Conservation (phyloP, 2,113 vertebrate genomes). For the Abramis brama region DNA sequence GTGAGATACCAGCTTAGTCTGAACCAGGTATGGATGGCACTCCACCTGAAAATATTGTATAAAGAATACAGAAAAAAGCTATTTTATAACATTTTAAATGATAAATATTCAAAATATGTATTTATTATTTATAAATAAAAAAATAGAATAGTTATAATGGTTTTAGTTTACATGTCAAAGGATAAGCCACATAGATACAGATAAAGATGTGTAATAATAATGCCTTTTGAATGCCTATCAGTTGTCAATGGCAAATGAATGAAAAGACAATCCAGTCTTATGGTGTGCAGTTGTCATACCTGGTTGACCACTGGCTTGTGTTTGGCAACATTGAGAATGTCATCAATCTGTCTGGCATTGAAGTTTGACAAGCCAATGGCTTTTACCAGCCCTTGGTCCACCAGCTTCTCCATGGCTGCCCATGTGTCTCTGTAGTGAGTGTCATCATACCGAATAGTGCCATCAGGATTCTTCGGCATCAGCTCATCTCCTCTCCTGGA, state of each 20-base stretch:
- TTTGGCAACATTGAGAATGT: conserved; percentile 69
- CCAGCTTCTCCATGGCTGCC: conserved; percentile 75
- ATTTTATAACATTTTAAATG: not conserved
- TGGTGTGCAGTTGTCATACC: conserved; percentile 57
- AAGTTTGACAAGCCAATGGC: conserved; percentile 78
- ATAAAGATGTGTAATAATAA: not conserved
- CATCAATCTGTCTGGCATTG: conserved; percentile 73
- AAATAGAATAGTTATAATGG: not conserved
- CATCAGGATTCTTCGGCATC: conserved; percentile 73
- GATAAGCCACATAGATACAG: not conserved
- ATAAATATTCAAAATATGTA: not conserved
- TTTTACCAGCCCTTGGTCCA: conserved; percentile 74
- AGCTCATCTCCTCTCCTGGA: conserved; percentile 70
- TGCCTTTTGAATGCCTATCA: not conserved
- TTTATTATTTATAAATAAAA: not conserved
- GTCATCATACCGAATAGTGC: conserved; percentile 72
- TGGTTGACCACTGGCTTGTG: conserved; percentile 76
- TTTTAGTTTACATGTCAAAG: not conserved
- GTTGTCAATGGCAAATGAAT: not conserved
- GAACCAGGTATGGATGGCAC: conserved; percentile 75
- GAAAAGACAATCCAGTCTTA: not conserved
- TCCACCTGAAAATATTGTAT: conserved; percentile 67
- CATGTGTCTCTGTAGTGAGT: conserved; percentile 77
- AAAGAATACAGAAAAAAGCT: not conserved
- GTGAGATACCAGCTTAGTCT: conserved; percentile 70